Conservation (phyloP, 1,140 invertebrate species). For the Sinella curviseta region DNA sequence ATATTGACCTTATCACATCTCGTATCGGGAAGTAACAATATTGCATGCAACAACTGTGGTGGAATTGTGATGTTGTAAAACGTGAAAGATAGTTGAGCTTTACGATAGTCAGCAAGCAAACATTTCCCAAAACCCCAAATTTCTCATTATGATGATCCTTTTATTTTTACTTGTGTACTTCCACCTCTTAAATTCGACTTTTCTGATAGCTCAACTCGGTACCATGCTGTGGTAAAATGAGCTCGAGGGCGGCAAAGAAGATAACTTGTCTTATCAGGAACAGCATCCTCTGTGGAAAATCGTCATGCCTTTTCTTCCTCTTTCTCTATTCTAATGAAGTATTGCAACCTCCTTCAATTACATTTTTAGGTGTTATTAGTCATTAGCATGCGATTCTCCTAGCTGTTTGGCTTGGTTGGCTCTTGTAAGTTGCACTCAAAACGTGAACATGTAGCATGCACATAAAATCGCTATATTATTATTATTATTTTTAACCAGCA, state of each 20-base stretch:
- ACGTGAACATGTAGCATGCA: too few relatives aligned
- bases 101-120: neutral
- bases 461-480: too few relatives aligned
- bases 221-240: neutral
- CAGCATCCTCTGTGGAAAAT: neutral
- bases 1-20: neutral
- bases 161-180: neutral
- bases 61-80: too few relatives aligned
- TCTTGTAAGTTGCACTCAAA: too few relatives aligned
- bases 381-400: neutral
- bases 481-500: too few relatives aligned
- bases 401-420: neutral
- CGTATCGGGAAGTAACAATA: neutral
- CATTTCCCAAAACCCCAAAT: neutral
- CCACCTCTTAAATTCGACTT: too few relatives aligned
- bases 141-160: neutral
- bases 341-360: neutral
- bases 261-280: neutral
- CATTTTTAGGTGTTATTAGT: slow-evolving; percentile 11
- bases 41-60: neutral
- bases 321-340: neutral
- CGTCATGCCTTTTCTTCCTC: neutral
- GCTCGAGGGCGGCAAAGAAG: neutral
- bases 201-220: too few relatives aligned
- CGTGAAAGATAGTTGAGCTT: too few relatives aligned